Conservation (phyloP, 2,888 invertebrate genomes). For the Steromphala cineraria region DNA sequence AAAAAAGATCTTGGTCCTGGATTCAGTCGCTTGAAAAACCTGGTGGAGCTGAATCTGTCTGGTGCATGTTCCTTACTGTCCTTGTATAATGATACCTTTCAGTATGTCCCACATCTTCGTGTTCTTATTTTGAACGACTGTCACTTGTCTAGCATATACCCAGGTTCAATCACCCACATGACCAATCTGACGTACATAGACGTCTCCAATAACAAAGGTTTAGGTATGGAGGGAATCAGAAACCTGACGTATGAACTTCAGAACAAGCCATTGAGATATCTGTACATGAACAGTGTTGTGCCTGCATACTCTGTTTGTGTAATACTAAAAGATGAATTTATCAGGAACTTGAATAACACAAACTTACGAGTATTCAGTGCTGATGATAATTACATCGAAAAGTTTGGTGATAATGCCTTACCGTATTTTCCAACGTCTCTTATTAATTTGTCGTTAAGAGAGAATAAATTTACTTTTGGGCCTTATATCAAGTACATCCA, state of each 20-base stretch:
- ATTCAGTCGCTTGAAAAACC: background rate
- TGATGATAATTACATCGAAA: background rate
- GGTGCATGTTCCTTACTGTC: background rate
- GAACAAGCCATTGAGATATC: background rate
- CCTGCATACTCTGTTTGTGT: background rate
- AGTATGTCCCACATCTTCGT: background rate
- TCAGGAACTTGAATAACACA: background rate
- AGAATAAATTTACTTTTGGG: background rate
- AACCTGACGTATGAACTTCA: conserved; percentile 4
- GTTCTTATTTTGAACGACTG: background rate
- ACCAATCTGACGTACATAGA: background rate
- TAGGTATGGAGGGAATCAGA: background rate
- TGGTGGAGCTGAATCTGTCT: background rate
- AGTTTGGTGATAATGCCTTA: background rate
- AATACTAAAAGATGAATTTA: background rate
- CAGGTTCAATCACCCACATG: background rate
- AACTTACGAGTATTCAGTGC: background rate
- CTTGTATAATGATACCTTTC: background rate
- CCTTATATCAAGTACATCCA: background rate
- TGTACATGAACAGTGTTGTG: background rate
- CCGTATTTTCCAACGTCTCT: background rate
- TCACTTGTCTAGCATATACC: background rate
- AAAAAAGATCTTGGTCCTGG: too few relatives aligned
- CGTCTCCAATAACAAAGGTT: background rate
- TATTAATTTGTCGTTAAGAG: background rate